phyloP scores from a whole-genome alignment of 2,113 vertebrate genomes.

The Podarcis raffonei region DNA sequence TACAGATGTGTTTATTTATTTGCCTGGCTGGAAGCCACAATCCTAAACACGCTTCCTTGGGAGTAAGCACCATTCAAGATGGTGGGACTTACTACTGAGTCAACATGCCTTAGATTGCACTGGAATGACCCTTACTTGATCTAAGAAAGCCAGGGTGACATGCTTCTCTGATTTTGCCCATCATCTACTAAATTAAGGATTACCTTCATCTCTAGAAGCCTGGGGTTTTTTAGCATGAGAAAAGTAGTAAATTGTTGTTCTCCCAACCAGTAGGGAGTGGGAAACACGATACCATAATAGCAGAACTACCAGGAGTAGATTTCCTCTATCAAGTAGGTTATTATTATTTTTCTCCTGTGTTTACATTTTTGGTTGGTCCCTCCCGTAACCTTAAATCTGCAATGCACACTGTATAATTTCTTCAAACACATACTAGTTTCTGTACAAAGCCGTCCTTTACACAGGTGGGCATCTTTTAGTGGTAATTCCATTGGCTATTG shows the following conservation, averaged over 20 bases:
- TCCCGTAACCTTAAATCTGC: not conserved
- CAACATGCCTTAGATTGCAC: not conserved
- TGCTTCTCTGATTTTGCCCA: not conserved
- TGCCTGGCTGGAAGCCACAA: not conserved
- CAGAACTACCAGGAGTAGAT: not conserved
- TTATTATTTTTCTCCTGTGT: not conserved
- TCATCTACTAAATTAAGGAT: not conserved
- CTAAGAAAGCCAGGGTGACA: slow-evolving; percentile 21
- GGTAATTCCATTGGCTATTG: not conserved
- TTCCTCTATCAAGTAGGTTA: not conserved
- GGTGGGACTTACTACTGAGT: not conserved
- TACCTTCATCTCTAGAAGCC: not conserved
- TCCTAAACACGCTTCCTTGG: not conserved
- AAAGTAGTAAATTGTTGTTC: not conserved
- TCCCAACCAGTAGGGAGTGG: not conserved
- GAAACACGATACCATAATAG: not conserved
- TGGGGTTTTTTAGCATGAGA: not conserved
- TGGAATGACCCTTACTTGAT: not conserved
- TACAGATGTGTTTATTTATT: slow-evolving; percentile 37
- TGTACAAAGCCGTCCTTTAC: not conserved
- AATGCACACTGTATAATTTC: not conserved
- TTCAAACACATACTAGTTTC: not conserved
- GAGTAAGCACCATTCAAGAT: not conserved
- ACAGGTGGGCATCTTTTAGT: not conserved
- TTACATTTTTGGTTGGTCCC: not conserved